Evolutionary conservation across 2,797 vertebrate genomes (phyloP).

Genomic region (Tinamus major): DNA sequence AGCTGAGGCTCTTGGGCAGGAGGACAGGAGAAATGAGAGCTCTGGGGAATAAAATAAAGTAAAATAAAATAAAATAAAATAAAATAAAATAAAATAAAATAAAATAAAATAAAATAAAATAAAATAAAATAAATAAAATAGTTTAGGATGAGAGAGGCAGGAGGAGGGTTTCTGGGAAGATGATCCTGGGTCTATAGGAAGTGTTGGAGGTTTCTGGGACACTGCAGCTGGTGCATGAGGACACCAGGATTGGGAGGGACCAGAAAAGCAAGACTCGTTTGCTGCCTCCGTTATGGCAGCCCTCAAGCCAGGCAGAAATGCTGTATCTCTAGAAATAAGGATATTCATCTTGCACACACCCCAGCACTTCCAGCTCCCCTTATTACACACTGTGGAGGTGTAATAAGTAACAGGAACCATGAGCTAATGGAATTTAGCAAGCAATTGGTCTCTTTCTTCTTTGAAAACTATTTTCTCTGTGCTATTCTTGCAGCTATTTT

Average conservation of each 20-base stretch:
- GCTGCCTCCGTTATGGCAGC: neutral
- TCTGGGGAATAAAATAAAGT: neutral
- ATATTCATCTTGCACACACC: neutral
- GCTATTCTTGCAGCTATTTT: neutral
- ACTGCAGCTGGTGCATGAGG: neutral
- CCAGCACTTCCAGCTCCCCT: neutral
- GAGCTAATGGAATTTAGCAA: neutral
- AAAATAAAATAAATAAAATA: too few relatives aligned
- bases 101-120: too few relatives aligned
- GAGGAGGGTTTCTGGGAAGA: neutral
- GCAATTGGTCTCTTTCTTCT: neutral
- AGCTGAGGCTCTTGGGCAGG: neutral
- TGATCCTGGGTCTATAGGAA: neutral
- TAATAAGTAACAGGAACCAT: neutral
- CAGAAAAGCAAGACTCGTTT: conserved; percentile 7
- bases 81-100: too few relatives aligned
- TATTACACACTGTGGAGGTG: neutral
- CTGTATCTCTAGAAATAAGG: neutral
- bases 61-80: too few relatives aligned
- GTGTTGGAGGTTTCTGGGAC: neutral
- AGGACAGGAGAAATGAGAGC: neutral
- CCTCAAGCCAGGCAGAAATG: neutral
- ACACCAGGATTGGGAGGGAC: neutral
- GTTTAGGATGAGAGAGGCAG: neutral
- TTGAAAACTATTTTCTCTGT: neutral